phyloP scores from a whole-genome alignment of 1,140 invertebrate genomes.

The Heliconius himera region DNA sequence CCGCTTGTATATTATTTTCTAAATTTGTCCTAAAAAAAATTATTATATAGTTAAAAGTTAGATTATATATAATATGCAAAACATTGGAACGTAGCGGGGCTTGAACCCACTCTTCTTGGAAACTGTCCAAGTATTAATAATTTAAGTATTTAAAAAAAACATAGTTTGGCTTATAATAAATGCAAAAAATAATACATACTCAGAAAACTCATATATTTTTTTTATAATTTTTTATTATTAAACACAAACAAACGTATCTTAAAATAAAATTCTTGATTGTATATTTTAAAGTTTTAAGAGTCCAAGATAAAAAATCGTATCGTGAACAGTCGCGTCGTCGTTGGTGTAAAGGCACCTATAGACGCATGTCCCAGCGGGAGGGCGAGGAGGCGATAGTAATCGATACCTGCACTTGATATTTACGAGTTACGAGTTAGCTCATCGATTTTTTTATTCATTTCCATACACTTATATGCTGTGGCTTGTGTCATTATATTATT shows the following conservation, averaged over 20 bases:
- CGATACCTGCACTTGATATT: conserved; percentile 62
- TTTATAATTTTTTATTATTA: too few relatives aligned
- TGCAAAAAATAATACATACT: too few relatives aligned
- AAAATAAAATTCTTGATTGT: not conserved
- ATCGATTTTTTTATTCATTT: conserved; percentile 9
- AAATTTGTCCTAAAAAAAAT: too few relatives aligned
- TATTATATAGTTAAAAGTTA: too few relatives aligned
- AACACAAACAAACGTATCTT: not conserved
- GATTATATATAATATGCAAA: too few relatives aligned
- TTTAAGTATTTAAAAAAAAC: too few relatives aligned
- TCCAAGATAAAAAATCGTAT: conserved; percentile 19
- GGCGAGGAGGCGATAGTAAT: conserved; percentile 58
- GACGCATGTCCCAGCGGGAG: conserved; percentile 53
- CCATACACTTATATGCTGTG: not conserved
- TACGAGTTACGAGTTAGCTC: conserved; percentile 41
- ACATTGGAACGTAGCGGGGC: too few relatives aligned
- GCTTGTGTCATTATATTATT: not conserved
- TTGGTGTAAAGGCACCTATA: conserved; percentile 20
- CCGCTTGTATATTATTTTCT: not conserved
- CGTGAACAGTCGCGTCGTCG: conserved; percentile 34
- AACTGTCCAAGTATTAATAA: too few relatives aligned
- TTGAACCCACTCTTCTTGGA: too few relatives aligned
- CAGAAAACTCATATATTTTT: not conserved
- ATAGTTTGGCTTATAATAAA: too few relatives aligned
- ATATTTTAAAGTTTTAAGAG: not conserved